phyloP scores from a whole-genome alignment of 2,797 vertebrate genomes.

The Fringilla coelebs region DNA sequence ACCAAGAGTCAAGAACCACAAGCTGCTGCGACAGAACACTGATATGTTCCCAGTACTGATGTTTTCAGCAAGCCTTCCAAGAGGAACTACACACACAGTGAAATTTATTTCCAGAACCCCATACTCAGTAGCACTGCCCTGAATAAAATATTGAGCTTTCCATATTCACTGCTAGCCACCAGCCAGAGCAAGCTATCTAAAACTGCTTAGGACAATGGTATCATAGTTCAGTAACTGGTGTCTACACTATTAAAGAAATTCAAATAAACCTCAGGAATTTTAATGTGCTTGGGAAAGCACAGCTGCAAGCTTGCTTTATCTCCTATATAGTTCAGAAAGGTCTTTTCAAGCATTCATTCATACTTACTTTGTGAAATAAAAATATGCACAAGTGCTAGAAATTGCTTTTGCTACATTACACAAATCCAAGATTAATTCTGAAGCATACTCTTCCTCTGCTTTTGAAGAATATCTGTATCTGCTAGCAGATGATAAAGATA shows the following conservation, averaged over 20 bases:
- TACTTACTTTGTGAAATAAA: not conserved
- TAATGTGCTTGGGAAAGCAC: not conserved
- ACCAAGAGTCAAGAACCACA: not conserved
- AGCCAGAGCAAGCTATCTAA: not conserved
- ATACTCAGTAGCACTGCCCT: not conserved
- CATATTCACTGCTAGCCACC: not conserved
- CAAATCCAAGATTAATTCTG: not conserved
- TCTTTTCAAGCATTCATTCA: not conserved
- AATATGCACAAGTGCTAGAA: not conserved
- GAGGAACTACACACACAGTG: not conserved
- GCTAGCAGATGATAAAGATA: not conserved
- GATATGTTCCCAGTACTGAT: not conserved
- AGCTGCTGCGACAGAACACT: not conserved
- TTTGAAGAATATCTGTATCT: not conserved
- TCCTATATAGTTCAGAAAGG: not conserved
- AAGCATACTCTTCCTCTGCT: not conserved
- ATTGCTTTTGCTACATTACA: not conserved
- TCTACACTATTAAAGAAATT: not conserved
- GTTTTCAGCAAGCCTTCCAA: not conserved
- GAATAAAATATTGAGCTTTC: not conserved
- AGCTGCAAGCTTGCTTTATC: not conserved
- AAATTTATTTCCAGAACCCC: not conserved
- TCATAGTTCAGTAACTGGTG: not conserved
- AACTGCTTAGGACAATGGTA: not conserved
- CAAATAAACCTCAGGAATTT: not conserved